phyloP scores from a whole-genome alignment of 2,797 vertebrate species.

The Cryptoblepharus egeriae region DNA sequence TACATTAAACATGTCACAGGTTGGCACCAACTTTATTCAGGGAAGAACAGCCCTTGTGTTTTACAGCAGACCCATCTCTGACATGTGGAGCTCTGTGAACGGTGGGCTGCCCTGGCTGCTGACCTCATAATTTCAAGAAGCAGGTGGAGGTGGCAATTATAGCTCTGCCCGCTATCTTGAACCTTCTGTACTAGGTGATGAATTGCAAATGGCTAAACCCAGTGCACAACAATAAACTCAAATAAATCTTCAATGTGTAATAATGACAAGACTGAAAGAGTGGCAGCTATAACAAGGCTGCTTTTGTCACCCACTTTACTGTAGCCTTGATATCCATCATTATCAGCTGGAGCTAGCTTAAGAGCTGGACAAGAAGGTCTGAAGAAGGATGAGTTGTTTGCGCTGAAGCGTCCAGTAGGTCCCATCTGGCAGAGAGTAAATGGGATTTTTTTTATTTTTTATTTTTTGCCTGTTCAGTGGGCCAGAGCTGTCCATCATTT shows the following conservation, averaged over 20 bases:
- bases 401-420: conserved; percentile 87
- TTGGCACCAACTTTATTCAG: conserved; percentile 2
- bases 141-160: conserved; percentile 89
- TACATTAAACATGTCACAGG: conserved; percentile 24
- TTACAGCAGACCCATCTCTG: conserved; percentile 8
- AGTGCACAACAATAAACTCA: conserved; percentile 87
- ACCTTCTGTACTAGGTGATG: conserved; percentile 86
- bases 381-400: conserved; percentile 92
- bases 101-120: conserved; percentile 73
- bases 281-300: conserved; percentile 92
- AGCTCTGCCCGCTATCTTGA: conserved; percentile 82
- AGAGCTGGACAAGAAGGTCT: conserved; percentile 85
- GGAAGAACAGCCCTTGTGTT: conserved; percentile 11
- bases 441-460: conserved; percentile 80
- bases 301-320: conserved; percentile 87
- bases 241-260: conserved; percentile 92
- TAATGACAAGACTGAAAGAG: conserved; percentile 90
- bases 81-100: conserved; percentile 53
- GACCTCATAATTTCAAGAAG: conserved; percentile 88
- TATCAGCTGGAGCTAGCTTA: conserved; percentile 83
- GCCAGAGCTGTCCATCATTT: conserved; percentile 86
- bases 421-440: conserved; percentile 90
- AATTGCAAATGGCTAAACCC: conserved; percentile 88
- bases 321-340: conserved; percentile 89
- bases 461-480: conserved; percentile 77